Evolutionary conservation across 2,888 invertebrate genomes (phyloP), one percentile per base, ranked within the genome.

Genomic region (Xylota segnis): DNA sequence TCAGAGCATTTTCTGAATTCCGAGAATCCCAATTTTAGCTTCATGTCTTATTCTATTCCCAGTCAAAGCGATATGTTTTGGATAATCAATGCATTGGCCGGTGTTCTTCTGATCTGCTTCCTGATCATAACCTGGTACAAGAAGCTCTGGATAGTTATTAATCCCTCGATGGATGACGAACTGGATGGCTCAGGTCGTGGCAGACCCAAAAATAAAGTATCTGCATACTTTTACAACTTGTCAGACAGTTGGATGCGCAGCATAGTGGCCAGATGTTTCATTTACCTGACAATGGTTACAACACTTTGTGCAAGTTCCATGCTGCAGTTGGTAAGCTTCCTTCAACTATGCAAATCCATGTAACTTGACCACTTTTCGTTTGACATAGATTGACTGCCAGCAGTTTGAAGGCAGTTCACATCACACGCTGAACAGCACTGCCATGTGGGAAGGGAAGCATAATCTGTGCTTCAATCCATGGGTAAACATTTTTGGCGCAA

Each of bases 101-200:
- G 92, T 0, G 88, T 93, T 32, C 87, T 94, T n/a, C 90, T 94
- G 89, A 92, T 95, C 0, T 87, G 95, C 0, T 91, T 96, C 87
- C 93, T 96, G 71, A 95, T 96, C 0, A 90, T 96, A 6, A 95
- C 95, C 0, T 97, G 97, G 97, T 95, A 95, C 83, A 95, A 96
- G 89, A 95, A 95, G 88, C 89, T 95, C 0, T 96, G 96, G 96
- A 93, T 93, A 83, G 93, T 93, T 89, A 90, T 83, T 45, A 81
- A 87, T 9, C 87, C 83, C 10, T 88, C 84, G 0, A 63, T 68
- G 0, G 88, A 88, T 54, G 83, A 88, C 12, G 88, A 88, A 65
- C 23, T 74, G 7, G 88, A 87, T 23, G 70, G 27, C 0, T 71
- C 83, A 10, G 54, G 71, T 12, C 72, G 83, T 6, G 45, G 65